Evolutionary conservation across 2,888 invertebrate genomes (phyloP), one percentile per base, ranked within the genome.

Genomic region (Xylota segnis): DNA sequence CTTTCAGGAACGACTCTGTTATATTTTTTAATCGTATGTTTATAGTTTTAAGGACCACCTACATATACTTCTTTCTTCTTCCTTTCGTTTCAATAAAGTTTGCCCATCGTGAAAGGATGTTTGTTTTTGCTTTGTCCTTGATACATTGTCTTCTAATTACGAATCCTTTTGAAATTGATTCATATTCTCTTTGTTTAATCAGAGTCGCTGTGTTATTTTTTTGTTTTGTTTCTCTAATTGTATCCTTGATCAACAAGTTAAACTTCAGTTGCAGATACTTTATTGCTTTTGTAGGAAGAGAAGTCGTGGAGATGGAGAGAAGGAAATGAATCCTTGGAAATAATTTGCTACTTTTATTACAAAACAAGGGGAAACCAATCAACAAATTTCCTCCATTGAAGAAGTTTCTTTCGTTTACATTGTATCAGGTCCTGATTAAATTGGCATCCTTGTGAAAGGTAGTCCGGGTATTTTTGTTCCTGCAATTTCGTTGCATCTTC

Each of bases 31-130:
- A 70, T 75, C 68, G 65, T 79, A 71, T 78, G 23, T 75, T 56
- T 63, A 23, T 86, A 77, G 68, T 10, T 47, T 81, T 86, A 82
- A 86, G 77, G 72, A 71, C 65, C 23, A 23, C 23, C 23, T 54
- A 50, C 5, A 4, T 61, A 47, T 37, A 50, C 70, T 66, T 66
- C 47, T 52, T 68, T 12, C 76, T 66, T 66, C 47, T 52, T 68
- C 10, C 76, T 66, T 81, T 86, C 76, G 68, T 81, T 86, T 82
- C 72, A 82, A 86, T 86, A 86, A 86, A 86, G 75, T 65, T 71
- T 86, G 76, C 59, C 68, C 43, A 66, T 59, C 68, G 65, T 65
- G 47, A 72, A 54, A 34, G 56, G 43, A 43, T 6, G 37, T 52
- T 61, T 54, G 43, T 63, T 59, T 70, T 37, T 58, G 37, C 9